Evolutionary conservation across 2,797 vertebrate genomes (phyloP), one percentile per base, ranked within the genome.

Genomic region (Emys orbicularis): DNA sequence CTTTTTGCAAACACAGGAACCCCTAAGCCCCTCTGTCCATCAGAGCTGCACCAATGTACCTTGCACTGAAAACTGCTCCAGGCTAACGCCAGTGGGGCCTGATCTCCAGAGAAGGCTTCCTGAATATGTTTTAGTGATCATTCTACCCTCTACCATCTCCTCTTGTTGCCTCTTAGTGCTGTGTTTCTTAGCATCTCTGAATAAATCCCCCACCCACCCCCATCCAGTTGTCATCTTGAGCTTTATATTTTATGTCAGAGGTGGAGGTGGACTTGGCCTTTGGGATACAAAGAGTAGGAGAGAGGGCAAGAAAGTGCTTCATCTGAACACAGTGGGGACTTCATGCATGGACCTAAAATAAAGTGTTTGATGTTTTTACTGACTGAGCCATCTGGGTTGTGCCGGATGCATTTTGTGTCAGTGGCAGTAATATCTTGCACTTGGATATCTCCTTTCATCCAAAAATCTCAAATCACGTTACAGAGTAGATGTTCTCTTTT

Each of bases 181-280:
- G 15, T 65, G n/a, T 50, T 83, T 59, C 76, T 93, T 86, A 21
- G 18, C n/a, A 41, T 72, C 18, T n/a, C 44, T 15, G 5, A 8
- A n/a, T 41, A 23, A 83, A 59, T 31, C 16, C 44, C 84, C 13
- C 57, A 29, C 12, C 59, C 7, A 4, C 59, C 59, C 31, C 15
- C 2, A 15, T 16, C 59, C 31, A 21, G 65, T 68, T 68, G 34
- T 37, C 18, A 34, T 21, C 65, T 68, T 10, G 56, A 72, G 52
- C 91, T 92, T 50, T 56, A 8, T 29, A 5, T 90, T 95, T 88
- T 59, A 27, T 65, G 92, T 85, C 37, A 47, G 37, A 50, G 56
- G 31, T 79, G 92, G 93, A 92, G 90, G 94, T 95, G 83, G 91
- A 85, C 86, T 95, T 90, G 92, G 93, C 79, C 91, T 86, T 83